Conservation (phyloP, 2,888 invertebrate genomes). For the Melanchra persicariae region DNA sequence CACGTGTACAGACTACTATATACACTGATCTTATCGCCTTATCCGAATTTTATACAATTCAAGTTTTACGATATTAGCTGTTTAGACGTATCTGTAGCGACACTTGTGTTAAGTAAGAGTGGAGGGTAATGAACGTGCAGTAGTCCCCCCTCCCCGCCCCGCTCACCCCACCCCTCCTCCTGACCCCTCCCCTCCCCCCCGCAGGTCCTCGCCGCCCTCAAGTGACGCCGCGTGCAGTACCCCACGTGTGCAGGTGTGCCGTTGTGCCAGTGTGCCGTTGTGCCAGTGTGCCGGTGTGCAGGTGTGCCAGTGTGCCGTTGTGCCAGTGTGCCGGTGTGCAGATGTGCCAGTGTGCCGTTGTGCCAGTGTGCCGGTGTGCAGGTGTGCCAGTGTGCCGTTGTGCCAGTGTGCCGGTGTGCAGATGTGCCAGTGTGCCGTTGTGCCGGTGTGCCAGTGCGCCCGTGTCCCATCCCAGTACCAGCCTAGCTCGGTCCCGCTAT, state of each 20-base stretch:
- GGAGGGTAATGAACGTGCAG: slow-evolving; percentile 33
- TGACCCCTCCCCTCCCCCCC: slow-evolving; percentile 35
- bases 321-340: too few species aligned
- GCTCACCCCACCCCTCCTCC: background rate
- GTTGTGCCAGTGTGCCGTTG: slow-evolving; percentile 14
- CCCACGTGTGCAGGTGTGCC: slow-evolving; percentile 22
- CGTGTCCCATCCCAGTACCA: slow-evolving; percentile 24
- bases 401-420: too few species aligned
- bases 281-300: background rate
- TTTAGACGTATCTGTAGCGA: slow-evolving; percentile 64
- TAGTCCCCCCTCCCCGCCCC: background rate
- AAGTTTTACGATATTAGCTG: slow-evolving; percentile 73
- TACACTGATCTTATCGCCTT: slow-evolving; percentile 80
- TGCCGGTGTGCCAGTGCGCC: too few species aligned
- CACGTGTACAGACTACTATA: too few species aligned
- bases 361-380: too few species aligned
- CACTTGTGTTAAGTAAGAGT: slow-evolving; percentile 49
- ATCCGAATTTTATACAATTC: slow-evolving; percentile 79
- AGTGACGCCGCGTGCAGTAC: slow-evolving; percentile 41
- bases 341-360: slow-evolving; percentile 15
- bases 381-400: slow-evolving; percentile 14
- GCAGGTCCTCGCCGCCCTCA: slow-evolving; percentile 71
- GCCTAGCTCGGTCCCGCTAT: slow-evolving; percentile 46
- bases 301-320: slow-evolving; percentile 14
- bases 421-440: slow-evolving; percentile 15